Evolutionary conservation across 2,797 vertebrate genomes (phyloP), one percentile per base, ranked within the genome.

Genomic region (Muscicapa striata): DNA sequence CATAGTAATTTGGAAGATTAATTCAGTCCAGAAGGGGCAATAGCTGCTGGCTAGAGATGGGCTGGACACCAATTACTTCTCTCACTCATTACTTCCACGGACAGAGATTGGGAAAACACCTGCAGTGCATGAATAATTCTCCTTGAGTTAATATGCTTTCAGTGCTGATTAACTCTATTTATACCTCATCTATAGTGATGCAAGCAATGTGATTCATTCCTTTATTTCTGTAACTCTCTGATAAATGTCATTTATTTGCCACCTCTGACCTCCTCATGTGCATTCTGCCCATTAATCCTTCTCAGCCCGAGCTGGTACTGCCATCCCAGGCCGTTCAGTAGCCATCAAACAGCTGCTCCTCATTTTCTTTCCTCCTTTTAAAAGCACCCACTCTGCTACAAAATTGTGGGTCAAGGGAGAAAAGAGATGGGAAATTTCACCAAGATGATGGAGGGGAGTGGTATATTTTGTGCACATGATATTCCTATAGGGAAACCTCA

Each of bases 61-160:
- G 83, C 89, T 95, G 95, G 96, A 96, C 95, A 96, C 83, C 93
- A 97, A 96, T 96, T 96, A 96, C 87, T 87, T 58, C 83, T 94
- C 67, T 81, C 83, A 84, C 83, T 94, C 86, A 87, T 95, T 96
- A 89, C 82, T 86, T 91, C 67, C 70, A 94, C 20, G 77, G 90
- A 87, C 87, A 87, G 79, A 84, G 87, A 91, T 6, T 68, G 79
- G 89, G 89, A 95, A 89, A 91, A 92, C 94, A 96, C 96, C 94
- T 95, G 94, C 95, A 93, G 90, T 74, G 90, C 89, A 89, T 95
- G 94, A 96, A 95, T 96, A 96, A 95, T 95, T 95, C 94, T 96
- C 72, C 94, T 93, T 94, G 86, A 94, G 64, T 94, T 96, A 96
- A 94, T 91, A 79, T 62, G 77, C 79, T 94, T 92, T 93, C 93